These are phyloP conservation scores for Otis tarda DNA, from an alignment of 2,113 vertebrate genomes.

Conservation along the genomic window DNA sequence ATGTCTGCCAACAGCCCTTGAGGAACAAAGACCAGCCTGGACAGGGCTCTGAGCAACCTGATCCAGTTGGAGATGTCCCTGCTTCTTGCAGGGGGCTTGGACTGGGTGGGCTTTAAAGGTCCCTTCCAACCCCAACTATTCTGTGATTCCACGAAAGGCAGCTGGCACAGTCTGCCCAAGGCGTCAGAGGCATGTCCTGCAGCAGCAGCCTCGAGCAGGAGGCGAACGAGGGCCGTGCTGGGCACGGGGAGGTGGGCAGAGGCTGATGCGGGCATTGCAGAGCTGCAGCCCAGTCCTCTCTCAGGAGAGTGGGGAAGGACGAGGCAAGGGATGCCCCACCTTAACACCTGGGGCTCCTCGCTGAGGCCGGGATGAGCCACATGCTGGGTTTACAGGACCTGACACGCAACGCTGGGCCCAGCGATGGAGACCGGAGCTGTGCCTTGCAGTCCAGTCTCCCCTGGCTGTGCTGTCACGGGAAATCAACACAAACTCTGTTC, in stretches of 20 bases:
- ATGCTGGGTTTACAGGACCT: fast-evolving
- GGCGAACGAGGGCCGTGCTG: fast-evolving
- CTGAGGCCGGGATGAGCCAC: fast-evolving
- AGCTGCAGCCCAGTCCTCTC: neutral
- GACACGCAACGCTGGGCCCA: fast-evolving
- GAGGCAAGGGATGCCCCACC: neutral
- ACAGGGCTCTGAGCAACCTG: too few relatives aligned
- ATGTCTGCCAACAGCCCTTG: fast-evolving
- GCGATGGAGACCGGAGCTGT: fast-evolving
- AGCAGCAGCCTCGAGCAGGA: neutral
- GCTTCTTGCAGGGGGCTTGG: too few relatives aligned
- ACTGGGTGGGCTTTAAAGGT: too few relatives aligned
- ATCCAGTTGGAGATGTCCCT: too few relatives aligned
- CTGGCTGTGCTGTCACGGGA: neutral
- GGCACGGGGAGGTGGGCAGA: neutral
- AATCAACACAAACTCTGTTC: fast-evolving
- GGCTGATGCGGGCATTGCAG: fast-evolving
- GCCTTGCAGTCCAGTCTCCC: fast-evolving
- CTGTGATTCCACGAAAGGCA: neutral
- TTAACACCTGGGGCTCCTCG: fast-evolving
- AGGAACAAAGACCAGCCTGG: neutral
- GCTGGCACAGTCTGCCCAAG: neutral
- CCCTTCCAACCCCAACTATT: too few relatives aligned
- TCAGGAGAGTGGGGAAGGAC: fast-evolving
- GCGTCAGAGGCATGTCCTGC: fast-evolving